Evolutionary conservation across 2,113 vertebrate genomes (phyloP).

Genomic region (Chloroceryle aenea): DNA sequence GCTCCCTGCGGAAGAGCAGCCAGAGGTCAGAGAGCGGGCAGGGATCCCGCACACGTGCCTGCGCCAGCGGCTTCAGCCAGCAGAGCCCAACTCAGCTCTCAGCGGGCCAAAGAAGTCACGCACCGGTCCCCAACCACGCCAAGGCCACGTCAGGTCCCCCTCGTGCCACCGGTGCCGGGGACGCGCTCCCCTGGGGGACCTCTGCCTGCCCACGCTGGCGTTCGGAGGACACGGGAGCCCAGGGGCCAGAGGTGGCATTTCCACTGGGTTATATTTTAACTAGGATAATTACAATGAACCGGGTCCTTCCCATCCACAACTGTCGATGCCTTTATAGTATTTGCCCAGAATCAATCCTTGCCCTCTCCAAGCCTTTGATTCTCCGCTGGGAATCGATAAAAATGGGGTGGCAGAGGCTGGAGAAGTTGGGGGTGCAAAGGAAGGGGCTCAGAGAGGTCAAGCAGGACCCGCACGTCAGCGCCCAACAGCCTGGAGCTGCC

Average conservation of each 20-base stretch:
- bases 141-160: not conserved
- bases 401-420: accelerated
- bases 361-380: not conserved
- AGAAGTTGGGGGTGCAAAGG: not conserved
- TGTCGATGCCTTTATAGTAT: not conserved
- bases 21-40: not conserved
- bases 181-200: not conserved
- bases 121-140: not conserved
- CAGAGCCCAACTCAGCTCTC: not conserved
- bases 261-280: slow-evolving; percentile 34
- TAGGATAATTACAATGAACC: not conserved
- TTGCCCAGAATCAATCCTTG: slow-evolving; percentile 28
- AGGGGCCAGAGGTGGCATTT: not conserved
- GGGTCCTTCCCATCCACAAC: not conserved
- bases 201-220: accelerated
- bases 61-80: not conserved
- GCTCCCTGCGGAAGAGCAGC: not conserved
- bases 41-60: not conserved
- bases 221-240: accelerated
- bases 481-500: not conserved
- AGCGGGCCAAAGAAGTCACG: accelerated
- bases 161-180: accelerated
- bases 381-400: not conserved
- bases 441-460: not conserved
- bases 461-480: slow-evolving; percentile 1